Evolutionary conservation across 2,888 invertebrate species (phyloP), one percentile per base, ranked within the genome.

Genomic region (Trilocha varians): DNA sequence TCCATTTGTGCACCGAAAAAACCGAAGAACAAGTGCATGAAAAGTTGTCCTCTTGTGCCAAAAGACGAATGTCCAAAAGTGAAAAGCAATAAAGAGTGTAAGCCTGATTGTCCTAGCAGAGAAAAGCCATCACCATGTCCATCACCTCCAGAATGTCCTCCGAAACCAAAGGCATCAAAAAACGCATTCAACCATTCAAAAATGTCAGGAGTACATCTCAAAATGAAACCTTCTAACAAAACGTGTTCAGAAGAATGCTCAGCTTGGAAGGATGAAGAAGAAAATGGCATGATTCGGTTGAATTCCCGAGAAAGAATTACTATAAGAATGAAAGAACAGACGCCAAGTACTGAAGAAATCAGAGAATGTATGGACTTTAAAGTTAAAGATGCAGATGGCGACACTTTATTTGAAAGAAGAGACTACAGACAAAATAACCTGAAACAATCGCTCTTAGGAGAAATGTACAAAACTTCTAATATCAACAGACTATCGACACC

Each of bases 321-420:
- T 1, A 65, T 75, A 17, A 62, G 57, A 44, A 46, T 70, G 34
- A 72, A 63, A 43, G 46, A 63, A 43, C 45, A 50, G 5, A 60
- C 64, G 1, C 59, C 62, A 11, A 76, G 69, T 42, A 70, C 65
- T 17, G 63, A 67, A 38, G 69, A 75, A 50, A 68, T 70, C 33
- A 59, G 68, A 52, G 65, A 70, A 45, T 54, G 52, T 2, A 41
- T 60, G 16, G 65, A 70, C 38, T 58, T 76, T 11, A 75, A 70
- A 53, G 68, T 75, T 1, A 57, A 64, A 58, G 75, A 77, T 49
- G 65, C 64, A 47, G 72, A 75, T 38, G 76, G 76, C 2, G 46
- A 53, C 36, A 77, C 75, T 14, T 47, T 78, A 33, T 74, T 59
- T 47, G 78, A 78, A 52, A 66, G 75, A 48, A 60, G 52, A 52